These are phyloP conservation scores for Hylomyscus alleni DNA, from an alignment of 2,797 vertebrate genomes.

Conservation along the genomic window DNA sequence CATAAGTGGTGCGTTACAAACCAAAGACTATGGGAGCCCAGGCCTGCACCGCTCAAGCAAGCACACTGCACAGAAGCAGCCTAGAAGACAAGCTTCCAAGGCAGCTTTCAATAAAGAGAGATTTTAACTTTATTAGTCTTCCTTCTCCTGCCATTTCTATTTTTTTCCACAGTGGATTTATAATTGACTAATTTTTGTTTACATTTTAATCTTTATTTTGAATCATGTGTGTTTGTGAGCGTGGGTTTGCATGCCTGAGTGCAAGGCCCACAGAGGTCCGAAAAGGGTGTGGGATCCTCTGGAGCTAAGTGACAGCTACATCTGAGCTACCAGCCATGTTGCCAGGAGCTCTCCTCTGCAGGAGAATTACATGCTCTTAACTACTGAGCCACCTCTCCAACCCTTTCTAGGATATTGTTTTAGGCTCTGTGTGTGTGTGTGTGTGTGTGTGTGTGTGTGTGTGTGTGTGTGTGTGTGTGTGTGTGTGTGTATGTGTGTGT, in stretches of 20 bases:
- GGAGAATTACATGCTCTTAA: not conserved
- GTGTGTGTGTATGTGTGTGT: not conserved
- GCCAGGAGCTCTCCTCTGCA: not conserved
- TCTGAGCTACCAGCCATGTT: not conserved
- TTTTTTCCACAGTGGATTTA: not conserved
- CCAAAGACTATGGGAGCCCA: accelerated
- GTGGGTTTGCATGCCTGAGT: not conserved
- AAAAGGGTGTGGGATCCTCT: not conserved
- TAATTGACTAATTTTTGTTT: not conserved
- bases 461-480: not conserved
- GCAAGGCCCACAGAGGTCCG: not conserved
- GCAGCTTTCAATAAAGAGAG: not conserved
- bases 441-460: not conserved
- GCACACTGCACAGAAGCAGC: not conserved
- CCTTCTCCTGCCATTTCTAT: not conserved
- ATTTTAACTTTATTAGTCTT: not conserved
- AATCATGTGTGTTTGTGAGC: not conserved
- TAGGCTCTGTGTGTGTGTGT: not conserved
- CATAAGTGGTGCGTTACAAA: not conserved
- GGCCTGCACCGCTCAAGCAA: accelerated
- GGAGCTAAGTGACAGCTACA: not conserved
- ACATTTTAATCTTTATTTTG: not conserved
- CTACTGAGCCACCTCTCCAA: not conserved
- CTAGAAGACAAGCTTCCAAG: not conserved
- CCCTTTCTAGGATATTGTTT: not conserved